These are phyloP conservation scores for Epinotia ramella DNA, from an alignment of 2,888 invertebrate species.

Conservation along the genomic window DNA sequence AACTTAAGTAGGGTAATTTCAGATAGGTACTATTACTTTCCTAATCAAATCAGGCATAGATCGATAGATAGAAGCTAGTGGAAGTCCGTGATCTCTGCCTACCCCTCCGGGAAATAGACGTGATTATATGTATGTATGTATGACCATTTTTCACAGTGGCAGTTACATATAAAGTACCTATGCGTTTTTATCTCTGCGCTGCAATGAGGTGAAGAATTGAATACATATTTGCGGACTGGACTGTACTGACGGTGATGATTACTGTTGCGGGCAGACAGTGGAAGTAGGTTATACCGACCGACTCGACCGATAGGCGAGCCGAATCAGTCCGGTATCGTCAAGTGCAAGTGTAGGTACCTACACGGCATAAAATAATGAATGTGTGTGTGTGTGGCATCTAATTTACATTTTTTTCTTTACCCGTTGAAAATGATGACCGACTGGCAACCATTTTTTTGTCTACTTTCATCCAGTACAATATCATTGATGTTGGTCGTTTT, in stretches of 20 bases:
- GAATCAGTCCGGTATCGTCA: background rate
- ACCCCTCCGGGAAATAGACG: too few relatives aligned
- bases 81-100: too few relatives aligned
- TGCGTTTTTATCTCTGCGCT: background rate
- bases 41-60: constrained; percentile 9
- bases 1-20: background rate
- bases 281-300: constrained; percentile 37
- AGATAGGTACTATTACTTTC: constrained; percentile 7
- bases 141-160: too few relatives aligned
- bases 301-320: background rate
- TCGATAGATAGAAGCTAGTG: background rate
- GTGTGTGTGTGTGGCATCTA: too few relatives aligned
- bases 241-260: constrained; percentile 16
- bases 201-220: background rate
- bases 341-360: too few relatives aligned
- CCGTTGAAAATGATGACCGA: too few relatives aligned
- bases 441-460: too few relatives aligned
- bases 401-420: too few relatives aligned
- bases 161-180: background rate
- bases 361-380: too few relatives aligned
- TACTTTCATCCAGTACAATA: too few relatives aligned
- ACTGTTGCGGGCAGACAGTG: constrained; percentile 15
- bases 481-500: too few relatives aligned
- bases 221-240: background rate
- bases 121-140: too few relatives aligned